A percentile compares a stretch with the other conserved stretches of the same genome.
Evolutionary conservation across 1,140 invertebrate genomes (phyloP).

Genomic region (Zaprionus nigranus): DNA sequence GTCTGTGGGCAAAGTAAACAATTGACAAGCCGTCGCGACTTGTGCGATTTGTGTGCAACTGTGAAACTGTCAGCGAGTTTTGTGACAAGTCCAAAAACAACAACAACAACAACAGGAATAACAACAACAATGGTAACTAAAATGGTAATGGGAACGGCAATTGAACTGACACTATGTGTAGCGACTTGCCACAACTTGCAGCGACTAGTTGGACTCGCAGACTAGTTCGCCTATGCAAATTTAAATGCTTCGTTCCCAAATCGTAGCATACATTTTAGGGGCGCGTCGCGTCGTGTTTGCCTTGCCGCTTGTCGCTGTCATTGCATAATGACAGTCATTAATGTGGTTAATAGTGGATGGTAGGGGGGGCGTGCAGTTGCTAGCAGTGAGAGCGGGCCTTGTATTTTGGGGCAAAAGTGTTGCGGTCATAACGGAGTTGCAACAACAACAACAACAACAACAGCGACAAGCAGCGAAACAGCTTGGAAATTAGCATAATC

Average conservation of each 20-base stretch:
- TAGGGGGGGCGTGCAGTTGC: too few relatives aligned
- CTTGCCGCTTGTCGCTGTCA: conserved; percentile 52
- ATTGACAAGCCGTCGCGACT: conserved; percentile 63
- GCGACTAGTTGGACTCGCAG: conserved; percentile 29
- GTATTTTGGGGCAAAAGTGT: conserved; percentile 44
- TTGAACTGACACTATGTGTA: conserved; percentile 26
- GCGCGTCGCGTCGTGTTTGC: conserved; percentile 5
- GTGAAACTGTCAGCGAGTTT: conserved; percentile 62
- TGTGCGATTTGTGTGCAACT: conserved; percentile 49
- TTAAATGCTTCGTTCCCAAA: conserved; percentile 41
- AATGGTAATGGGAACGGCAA: conserved; percentile 12
- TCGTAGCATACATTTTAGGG: conserved; percentile 47
- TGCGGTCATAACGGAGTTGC: conserved; percentile 36
- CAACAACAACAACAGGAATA: conserved; percentile 16
- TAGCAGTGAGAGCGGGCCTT: neutral
- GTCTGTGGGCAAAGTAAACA: conserved; percentile 60
- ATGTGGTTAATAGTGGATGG: conserved; percentile 44
- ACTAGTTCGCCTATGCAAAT: conserved; percentile 67
- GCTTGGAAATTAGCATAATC: conserved; percentile 74
- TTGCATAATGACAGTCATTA: conserved; percentile 79
- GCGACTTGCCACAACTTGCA: conserved; percentile 26
- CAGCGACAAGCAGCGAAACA: conserved; percentile 10
- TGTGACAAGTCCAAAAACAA: conserved; percentile 58
- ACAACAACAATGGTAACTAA: neutral
- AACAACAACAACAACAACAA: conserved; percentile 18